phyloP scores from a whole-genome alignment of 2,888 invertebrate species.

The Agrotis clavis region DNA sequence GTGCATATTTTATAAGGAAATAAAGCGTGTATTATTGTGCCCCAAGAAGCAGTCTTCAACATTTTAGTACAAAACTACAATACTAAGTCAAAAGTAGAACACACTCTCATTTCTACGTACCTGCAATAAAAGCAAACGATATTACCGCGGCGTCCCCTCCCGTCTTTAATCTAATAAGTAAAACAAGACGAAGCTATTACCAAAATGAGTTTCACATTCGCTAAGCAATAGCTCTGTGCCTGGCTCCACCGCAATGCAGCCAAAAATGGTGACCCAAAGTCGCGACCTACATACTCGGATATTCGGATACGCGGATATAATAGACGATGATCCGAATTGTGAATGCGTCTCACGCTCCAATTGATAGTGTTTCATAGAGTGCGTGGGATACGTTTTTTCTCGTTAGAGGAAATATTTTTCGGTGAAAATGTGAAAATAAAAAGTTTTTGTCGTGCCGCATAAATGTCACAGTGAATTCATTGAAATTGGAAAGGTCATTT shows the following conservation, averaged over 20 bases:
- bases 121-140: slow-evolving; percentile 36
- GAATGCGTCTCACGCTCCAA: slow-evolving; percentile 65
- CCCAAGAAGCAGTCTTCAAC: neutral
- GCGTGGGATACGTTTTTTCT: slow-evolving; percentile 46
- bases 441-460: slow-evolving; percentile 10
- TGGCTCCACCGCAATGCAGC: slow-evolving; percentile 62
- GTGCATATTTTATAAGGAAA: slow-evolving; percentile 54
- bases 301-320: slow-evolving; percentile 57
- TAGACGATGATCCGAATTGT: slow-evolving; percentile 59
- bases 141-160: slow-evolving; percentile 7
- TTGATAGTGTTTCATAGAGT: slow-evolving; percentile 56
- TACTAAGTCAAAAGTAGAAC: neutral
- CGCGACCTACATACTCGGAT: slow-evolving; percentile 58
- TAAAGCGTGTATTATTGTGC: neutral
- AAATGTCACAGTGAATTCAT: slow-evolving; percentile 12
- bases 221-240: slow-evolving; percentile 44
- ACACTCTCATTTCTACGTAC: slow-evolving; percentile 7
- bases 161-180: slow-evolving; percentile 44
- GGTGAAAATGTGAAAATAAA: slow-evolving; percentile 13
- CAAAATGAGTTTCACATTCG: slow-evolving; percentile 56
- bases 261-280: slow-evolving; percentile 56
- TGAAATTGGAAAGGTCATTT: slow-evolving; percentile 5
- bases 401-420: slow-evolving; percentile 25
- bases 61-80: neutral
- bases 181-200: slow-evolving; percentile 53